phyloP scores from a whole-genome alignment of 1,140 invertebrate species.

The Apis cerana region DNA sequence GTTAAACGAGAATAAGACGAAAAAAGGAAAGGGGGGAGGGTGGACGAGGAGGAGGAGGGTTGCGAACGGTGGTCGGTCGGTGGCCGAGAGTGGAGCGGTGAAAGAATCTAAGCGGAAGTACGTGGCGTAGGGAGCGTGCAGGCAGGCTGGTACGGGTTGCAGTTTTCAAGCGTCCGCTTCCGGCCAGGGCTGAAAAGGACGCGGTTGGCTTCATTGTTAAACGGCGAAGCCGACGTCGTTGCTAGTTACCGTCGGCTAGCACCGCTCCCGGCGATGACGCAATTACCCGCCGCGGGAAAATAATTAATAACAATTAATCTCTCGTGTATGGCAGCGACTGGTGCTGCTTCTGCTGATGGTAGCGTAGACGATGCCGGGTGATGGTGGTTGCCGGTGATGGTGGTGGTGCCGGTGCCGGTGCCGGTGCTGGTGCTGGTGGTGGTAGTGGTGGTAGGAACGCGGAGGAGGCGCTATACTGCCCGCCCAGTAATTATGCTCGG shows the following conservation, averaged over 20 bases:
- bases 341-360: constrained; percentile 41
- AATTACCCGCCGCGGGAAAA: constrained; percentile 78
- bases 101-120: constrained; percentile 69
- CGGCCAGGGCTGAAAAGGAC: constrained; percentile 72
- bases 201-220: constrained; percentile 75
- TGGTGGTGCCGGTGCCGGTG: constrained; percentile 34
- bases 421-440: constrained; percentile 25
- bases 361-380: constrained; percentile 46
- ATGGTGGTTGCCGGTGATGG: constrained; percentile 51
- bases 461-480: constrained; percentile 62
- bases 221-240: constrained; percentile 66
- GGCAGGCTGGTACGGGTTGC: constrained; percentile 56
- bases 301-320: constrained; percentile 82
- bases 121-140: constrained; percentile 40
- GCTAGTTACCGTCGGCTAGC: constrained; percentile 49
- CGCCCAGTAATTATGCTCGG: constrained; percentile 79
- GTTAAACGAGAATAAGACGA: constrained; percentile 40
- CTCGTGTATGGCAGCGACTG: constrained; percentile 71
- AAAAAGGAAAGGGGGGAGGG: constrained; percentile 18
- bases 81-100: constrained; percentile 60
- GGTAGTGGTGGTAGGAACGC: constrained; percentile 40
- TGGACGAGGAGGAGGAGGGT: background rate
- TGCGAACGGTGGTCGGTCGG: constrained; percentile 40
- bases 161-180: constrained; percentile 74
- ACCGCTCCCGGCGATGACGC: constrained; percentile 74